Base-by-base conservation (phyloP, 2,113 vertebrate species). In the Toxostoma redivivum region DNA sequence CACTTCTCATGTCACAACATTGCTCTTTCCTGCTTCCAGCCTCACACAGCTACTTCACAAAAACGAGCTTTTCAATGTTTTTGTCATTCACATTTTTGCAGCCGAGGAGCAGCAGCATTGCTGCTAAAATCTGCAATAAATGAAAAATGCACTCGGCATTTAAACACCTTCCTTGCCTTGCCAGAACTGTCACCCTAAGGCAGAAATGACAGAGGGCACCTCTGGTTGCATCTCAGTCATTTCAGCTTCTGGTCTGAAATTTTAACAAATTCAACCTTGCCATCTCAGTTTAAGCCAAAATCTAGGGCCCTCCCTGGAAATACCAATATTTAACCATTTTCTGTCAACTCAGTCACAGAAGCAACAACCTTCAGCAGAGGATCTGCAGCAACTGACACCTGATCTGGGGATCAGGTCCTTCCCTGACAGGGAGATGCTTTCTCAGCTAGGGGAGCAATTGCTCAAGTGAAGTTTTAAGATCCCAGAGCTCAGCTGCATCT, bases 101-200 rank as follows among this genome's bases (percentile, higher is more conserved):
- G 50, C 25, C n/a, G 44, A 60, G 38, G 33, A 40, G 14, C 62
- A 93, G 51, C 42, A 84, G 56, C 60, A 48, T 2, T 56, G 35
- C 64, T 83, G 54, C 37, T 84, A 44, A 81, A 92, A 54, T 12
- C 22, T 81, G 56, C 53, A 54, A 28, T 14, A 77, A 42, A 57
- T 14, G 23, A 65, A 61, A 82, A 33, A 14, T 35, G 11, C n/a
- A 76, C 8, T 4, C 33, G 47, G 47, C 54, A 83, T 40, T 66
- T 53, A 61, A 73, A 73, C 10, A 5, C 23, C 38, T 76, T 71
- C 61, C 35, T 31, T 74, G 23, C 15, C 44, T 76, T 83, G 89
- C 40, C 89, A 92, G 86, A 53, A 53, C 35, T 64, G 37, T 33
- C 56, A 81, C 61, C 56, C 60, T 73, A 85, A 71, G 90, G 60